Evolutionary conservation across 2,888 invertebrate species (phyloP).

Genomic region (Volucella bombylans): DNA sequence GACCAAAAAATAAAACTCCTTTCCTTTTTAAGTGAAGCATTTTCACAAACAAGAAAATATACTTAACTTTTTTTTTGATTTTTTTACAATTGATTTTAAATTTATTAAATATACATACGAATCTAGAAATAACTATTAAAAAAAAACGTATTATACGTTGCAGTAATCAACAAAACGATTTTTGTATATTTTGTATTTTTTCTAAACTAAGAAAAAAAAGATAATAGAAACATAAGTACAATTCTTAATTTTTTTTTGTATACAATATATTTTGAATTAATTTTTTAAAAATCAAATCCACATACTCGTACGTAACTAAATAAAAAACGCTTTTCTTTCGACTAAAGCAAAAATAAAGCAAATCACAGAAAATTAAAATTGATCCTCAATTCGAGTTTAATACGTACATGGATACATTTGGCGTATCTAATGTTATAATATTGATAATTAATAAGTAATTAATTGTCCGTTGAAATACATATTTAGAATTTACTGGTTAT

Average conservation of each 20-base stretch:
- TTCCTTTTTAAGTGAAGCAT: neutral
- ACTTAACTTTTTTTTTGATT: constrained; percentile 1
- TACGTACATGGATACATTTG: constrained; percentile 1
- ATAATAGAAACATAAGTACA: constrained; percentile 16
- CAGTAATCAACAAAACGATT: constrained; percentile 6
- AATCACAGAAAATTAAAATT: constrained; percentile 55
- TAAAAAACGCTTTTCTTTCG: neutral
- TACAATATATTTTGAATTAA: constrained; percentile 14
- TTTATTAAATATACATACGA: constrained; percentile 11
- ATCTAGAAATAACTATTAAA: neutral
- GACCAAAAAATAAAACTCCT: too few species aligned
- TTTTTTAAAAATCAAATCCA: neutral
- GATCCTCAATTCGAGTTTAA: constrained; percentile 31
- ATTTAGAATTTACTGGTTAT: constrained; percentile 2
- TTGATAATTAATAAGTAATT: neutral
- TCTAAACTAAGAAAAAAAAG: neutral
- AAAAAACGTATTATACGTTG: constrained; percentile 15
- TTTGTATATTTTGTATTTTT: neutral
- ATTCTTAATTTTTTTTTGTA: constrained; percentile 5
- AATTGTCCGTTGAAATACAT: constrained; percentile 12
- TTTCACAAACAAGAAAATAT: constrained; percentile 23
- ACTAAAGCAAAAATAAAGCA: constrained; percentile 14
- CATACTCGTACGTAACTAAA: neutral
- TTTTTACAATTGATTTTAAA: neutral
- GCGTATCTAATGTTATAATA: neutral